Percentiles rank a stretch among this genome's conserved stretches.
Evolutionary conservation across 37 sponge, comb jelly and placozoan species (phyloP).

Genomic region (Hexactinellida sp.): DNA sequence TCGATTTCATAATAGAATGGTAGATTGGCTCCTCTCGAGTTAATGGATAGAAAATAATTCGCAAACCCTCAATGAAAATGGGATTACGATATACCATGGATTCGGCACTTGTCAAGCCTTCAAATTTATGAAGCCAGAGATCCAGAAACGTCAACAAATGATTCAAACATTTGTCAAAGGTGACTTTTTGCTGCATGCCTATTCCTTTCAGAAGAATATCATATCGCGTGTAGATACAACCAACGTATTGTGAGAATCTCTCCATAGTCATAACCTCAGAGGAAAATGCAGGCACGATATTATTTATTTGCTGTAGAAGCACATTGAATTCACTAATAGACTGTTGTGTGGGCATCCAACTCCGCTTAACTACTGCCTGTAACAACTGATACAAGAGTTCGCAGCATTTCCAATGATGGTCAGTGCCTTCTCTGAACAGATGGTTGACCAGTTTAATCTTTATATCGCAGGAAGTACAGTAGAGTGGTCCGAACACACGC

Average conservation of each 20-base stretch:
- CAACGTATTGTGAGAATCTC: not conserved
- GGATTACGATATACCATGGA: not conserved
- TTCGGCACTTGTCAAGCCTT: not conserved
- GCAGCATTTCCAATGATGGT: not conserved
- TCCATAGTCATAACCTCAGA: not conserved
- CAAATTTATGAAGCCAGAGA: not conserved
- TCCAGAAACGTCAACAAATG: not conserved
- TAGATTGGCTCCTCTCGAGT: not conserved
- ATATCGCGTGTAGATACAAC: not conserved
- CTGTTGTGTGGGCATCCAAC: not conserved
- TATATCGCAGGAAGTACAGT: not conserved
- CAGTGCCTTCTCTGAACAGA: not conserved
- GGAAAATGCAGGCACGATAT: not conserved
- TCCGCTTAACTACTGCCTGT: not conserved
- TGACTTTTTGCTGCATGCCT: not conserved
- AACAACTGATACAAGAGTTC: not conserved
- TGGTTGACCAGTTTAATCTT: not conserved
- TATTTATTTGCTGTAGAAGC: not conserved
- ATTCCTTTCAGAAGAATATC: not conserved
- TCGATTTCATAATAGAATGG: constrained; percentile 10
- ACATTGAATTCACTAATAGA: not conserved
- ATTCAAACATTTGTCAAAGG: not conserved
- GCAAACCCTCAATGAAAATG: not conserved
- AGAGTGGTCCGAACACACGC: not conserved
- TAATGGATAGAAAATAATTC: not conserved